Conservation (phyloP, 1,140 invertebrate genomes). For the Orussus abietinus region DNA sequence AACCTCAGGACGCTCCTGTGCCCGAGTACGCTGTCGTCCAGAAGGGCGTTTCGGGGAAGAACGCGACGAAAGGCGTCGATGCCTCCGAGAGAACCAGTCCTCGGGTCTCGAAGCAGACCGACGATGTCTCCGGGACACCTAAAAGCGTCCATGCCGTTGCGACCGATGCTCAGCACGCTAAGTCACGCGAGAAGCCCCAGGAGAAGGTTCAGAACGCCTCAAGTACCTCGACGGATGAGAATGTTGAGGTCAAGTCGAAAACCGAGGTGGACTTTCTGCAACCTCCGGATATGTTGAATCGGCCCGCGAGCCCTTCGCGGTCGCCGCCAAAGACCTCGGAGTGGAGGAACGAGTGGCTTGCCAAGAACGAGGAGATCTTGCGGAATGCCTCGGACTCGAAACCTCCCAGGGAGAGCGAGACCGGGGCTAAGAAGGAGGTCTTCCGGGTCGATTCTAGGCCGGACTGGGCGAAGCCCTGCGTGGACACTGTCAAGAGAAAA, state of each 20-base stretch:
- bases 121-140: neutral
- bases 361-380: slow-evolving; percentile 45
- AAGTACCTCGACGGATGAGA: slow-evolving; percentile 17
- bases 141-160: neutral
- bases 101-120: no score
- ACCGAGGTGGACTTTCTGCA: slow-evolving; percentile 31
- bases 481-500: slow-evolving; percentile 34
- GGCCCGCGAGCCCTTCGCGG: slow-evolving; percentile 30
- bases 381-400: slow-evolving; percentile 36
- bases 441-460: slow-evolving; percentile 33
- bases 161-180: slow-evolving; percentile 12
- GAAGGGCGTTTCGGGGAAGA: slow-evolving; percentile 27
- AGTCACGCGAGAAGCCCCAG: slow-evolving; percentile 20
- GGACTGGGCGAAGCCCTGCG: slow-evolving; percentile 42
- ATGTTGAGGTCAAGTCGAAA: slow-evolving; percentile 19
- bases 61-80: slow-evolving; percentile 20
- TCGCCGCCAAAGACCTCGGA: slow-evolving; percentile 46
- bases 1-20: slow-evolving; percentile 17
- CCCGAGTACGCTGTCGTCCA: slow-evolving; percentile 49
- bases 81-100: slow-evolving; percentile 2
- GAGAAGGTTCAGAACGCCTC: slow-evolving; percentile 23
- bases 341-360: slow-evolving; percentile 47
- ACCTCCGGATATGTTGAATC: slow-evolving; percentile 35
- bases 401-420: slow-evolving; percentile 25
- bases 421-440: slow-evolving; percentile 24